Conservation (phyloP, 2,113 vertebrate genomes). For the Callorhinus ursinus region DNA sequence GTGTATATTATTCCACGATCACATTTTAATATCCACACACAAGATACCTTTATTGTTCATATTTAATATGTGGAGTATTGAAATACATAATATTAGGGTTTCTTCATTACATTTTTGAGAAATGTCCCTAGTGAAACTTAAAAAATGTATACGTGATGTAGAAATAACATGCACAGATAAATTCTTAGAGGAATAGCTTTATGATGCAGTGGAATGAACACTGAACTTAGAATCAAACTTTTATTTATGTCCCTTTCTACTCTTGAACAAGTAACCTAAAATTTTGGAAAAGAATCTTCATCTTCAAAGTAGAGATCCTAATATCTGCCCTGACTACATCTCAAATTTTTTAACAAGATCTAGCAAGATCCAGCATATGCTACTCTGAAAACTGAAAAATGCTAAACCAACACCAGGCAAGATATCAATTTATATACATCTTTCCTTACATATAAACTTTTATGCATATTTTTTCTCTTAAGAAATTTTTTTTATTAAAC, state of each 20-base stretch:
- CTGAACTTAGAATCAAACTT: not conserved
- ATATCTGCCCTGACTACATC: not conserved
- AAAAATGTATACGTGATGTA: not conserved
- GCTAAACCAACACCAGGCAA: not conserved
- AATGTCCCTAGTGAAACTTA: not conserved
- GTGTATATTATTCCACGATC: not conserved
- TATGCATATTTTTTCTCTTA: slow-evolving; percentile 35
- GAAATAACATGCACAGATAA: not conserved
- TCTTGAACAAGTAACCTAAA: not conserved
- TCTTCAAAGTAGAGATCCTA: not conserved
- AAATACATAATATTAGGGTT: not conserved
- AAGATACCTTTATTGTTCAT: not conserved
- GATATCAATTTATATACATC: not conserved
- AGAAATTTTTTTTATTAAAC: slow-evolving; percentile 74
- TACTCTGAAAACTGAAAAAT: not conserved
- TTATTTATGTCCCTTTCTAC: not conserved
- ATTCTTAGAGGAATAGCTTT: not conserved
- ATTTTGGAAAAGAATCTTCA: not conserved
- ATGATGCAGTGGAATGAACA: not conserved
- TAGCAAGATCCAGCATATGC: not conserved
- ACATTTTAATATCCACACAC: not conserved
- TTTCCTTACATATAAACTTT: not conserved
- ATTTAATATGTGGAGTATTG: slow-evolving; percentile 31
- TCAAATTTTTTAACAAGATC: slow-evolving; percentile 14
- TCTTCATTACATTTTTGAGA: slow-evolving; percentile 4